These are phyloP conservation scores for Schizothorax lantsangensis DNA, from an alignment of 2,797 vertebrate species.

Conservation along the genomic window DNA sequence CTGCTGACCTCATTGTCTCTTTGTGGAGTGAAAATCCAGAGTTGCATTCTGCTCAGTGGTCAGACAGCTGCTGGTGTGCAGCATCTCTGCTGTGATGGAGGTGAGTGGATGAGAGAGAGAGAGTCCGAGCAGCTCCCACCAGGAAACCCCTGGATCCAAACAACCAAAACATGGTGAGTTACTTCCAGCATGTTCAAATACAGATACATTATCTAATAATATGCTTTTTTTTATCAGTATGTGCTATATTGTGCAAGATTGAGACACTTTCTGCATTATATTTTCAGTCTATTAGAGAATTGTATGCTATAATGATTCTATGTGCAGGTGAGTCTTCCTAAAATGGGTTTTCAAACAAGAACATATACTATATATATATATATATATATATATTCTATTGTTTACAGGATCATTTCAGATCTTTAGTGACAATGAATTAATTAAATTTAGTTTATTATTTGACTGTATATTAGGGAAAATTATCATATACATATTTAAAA, in stretches of 20 bases:
- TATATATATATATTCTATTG: background rate
- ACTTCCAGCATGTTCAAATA: background rate
- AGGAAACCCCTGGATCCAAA: constrained; percentile 43
- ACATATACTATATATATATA: too few species aligned
- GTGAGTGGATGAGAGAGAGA: constrained; percentile 69
- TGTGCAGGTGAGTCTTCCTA: background rate
- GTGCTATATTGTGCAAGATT: background rate
- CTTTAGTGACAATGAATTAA: background rate
- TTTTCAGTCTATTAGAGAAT: background rate
- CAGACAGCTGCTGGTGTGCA: constrained; percentile 60
- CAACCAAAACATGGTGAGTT: constrained; percentile 78
- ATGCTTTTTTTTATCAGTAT: constrained; percentile 1
- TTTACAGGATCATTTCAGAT: background rate
- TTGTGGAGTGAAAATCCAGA: constrained; percentile 83
- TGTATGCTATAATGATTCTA: background rate
- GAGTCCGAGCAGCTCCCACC: constrained; percentile 19
- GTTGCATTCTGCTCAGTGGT: constrained; percentile 81
- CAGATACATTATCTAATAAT: background rate
- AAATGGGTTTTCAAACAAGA: background rate
- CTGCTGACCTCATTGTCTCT: constrained; percentile 87
- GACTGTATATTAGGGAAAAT: background rate
- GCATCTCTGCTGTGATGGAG: constrained; percentile 53
- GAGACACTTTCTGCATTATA: background rate
- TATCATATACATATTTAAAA: too few species aligned
- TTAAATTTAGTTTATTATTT: background rate